phyloP scores from a whole-genome alignment of 2,797 vertebrate species.

The Knipowitschia caucasica region DNA sequence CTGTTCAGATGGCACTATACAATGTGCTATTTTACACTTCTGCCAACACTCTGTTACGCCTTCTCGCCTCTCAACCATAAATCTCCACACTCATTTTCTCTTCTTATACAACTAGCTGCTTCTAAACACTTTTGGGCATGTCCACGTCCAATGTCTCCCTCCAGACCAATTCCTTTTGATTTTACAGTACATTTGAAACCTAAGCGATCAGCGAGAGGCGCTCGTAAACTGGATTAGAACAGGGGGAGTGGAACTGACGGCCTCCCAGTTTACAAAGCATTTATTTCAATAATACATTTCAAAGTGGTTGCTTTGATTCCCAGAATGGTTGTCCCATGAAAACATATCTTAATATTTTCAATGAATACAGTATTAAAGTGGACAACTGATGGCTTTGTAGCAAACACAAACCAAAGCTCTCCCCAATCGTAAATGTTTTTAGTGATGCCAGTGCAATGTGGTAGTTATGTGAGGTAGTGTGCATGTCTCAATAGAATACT shows the following conservation, averaged over 20 bases:
- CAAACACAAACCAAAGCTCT: too few species aligned
- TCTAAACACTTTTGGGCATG: constrained; percentile 7
- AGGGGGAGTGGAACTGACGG: constrained; percentile 8
- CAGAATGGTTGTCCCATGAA: not conserved
- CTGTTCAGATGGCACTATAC: constrained; percentile 1
- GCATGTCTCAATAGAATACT: too few species aligned
- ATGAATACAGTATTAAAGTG: too few species aligned
- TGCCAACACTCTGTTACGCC: not conserved
- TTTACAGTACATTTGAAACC: constrained; percentile 13
- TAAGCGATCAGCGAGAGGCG: constrained; percentile 5
- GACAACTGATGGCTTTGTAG: not conserved
- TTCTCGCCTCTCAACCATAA: not conserved
- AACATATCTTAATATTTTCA: too few species aligned
- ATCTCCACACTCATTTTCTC: constrained; percentile 4
- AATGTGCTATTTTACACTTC: not conserved
- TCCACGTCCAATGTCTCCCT: constrained; percentile 9
- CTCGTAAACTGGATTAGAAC: constrained; percentile 24
- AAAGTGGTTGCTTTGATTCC: not conserved
- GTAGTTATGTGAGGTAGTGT: too few species aligned
- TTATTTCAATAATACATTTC: constrained; percentile 3
- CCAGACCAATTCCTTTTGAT: constrained; percentile 21
- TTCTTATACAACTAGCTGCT: not conserved
- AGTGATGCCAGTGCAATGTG: too few species aligned
- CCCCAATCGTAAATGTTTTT: too few species aligned
- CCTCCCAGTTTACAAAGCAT: constrained; percentile 11